phyloP scores from a whole-genome alignment of 2,113 vertebrate genomes.

The Ranitomeya imitator region DNA sequence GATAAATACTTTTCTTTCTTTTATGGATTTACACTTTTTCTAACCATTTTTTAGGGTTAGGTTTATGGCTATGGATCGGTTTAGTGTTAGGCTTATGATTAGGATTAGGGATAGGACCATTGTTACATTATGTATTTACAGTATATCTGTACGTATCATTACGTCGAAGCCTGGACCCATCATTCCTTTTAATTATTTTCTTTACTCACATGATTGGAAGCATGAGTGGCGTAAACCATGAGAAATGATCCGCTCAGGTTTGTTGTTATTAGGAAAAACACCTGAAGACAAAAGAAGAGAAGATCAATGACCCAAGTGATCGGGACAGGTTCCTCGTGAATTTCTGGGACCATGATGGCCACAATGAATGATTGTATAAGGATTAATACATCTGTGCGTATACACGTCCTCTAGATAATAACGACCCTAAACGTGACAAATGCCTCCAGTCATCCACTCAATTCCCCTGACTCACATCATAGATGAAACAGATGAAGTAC shows the following conservation, averaged over 20 bases:
- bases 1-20: no score
- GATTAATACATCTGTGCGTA: no score
- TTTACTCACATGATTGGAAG: not conserved
- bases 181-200: not conserved
- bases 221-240: not conserved
- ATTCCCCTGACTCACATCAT: not conserved
- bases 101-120: no score
- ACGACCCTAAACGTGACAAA: not conserved
- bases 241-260: conserved; percentile 11
- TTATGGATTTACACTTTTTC: no score
- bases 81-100: no score
- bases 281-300: not conserved
- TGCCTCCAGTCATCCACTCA: not conserved
- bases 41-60: no score
- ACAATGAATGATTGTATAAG: no score
- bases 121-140: no score
- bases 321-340: not conserved
- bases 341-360: no score
- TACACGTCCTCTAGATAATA: not conserved
- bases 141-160: not conserved
- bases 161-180: not conserved
- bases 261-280: conserved; percentile 9
- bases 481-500: not conserved
- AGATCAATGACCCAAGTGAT: not conserved
- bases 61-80: no score